Conservation (phyloP, 2,888 invertebrate genomes). For the Papilio elwesi region DNA sequence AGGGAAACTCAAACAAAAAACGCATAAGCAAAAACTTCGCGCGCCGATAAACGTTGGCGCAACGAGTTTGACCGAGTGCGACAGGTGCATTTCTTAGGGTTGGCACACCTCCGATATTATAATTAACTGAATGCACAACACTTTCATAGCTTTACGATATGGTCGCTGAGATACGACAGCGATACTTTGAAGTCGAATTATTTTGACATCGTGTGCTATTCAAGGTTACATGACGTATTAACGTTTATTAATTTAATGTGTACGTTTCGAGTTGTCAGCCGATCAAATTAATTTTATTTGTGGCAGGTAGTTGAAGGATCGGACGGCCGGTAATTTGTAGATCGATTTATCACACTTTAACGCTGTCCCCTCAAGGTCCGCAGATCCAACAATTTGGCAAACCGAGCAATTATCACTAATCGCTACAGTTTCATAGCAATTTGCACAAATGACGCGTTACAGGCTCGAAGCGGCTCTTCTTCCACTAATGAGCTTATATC, state of each 20-base stretch:
- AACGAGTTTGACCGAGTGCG: slow-evolving; percentile 69
- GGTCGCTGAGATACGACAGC: slow-evolving; percentile 10
- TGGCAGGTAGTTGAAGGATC: slow-evolving; percentile 15
- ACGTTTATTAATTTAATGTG: slow-evolving; percentile 1
- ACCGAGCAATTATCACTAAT: slow-evolving; percentile 75
- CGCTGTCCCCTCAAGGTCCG: slow-evolving; percentile 49
- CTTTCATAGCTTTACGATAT: slow-evolving; percentile 38
- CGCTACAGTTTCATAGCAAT: slow-evolving; percentile 71
- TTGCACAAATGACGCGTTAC: slow-evolving; percentile 68
- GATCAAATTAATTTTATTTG: slow-evolving; percentile 19
- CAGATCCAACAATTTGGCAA: slow-evolving; percentile 66
- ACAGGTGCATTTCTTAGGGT: slow-evolving; percentile 75
- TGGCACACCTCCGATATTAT: slow-evolving; percentile 50
- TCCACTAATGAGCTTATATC: slow-evolving; percentile 68
- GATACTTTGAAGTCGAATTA: slow-evolving; percentile 23
- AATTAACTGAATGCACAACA: slow-evolving; percentile 34
- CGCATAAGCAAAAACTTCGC: slow-evolving; percentile 64
- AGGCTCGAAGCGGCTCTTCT: slow-evolving; percentile 56
- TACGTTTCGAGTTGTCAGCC: slow-evolving; percentile 2
- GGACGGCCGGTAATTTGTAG: slow-evolving; percentile 41
- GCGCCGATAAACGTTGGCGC: slow-evolving; percentile 75
- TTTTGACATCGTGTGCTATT: slow-evolving; percentile 5
- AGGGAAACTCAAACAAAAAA: slow-evolving; percentile 49
- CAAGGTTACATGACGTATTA: slow-evolving; percentile 3
- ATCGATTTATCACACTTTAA: slow-evolving; percentile 41